A percentile compares a stretch with the other conserved stretches of the same genome.
phyloP scores from a whole-genome alignment of 2,797 vertebrate genomes.

The Poecilia wingei region DNA sequence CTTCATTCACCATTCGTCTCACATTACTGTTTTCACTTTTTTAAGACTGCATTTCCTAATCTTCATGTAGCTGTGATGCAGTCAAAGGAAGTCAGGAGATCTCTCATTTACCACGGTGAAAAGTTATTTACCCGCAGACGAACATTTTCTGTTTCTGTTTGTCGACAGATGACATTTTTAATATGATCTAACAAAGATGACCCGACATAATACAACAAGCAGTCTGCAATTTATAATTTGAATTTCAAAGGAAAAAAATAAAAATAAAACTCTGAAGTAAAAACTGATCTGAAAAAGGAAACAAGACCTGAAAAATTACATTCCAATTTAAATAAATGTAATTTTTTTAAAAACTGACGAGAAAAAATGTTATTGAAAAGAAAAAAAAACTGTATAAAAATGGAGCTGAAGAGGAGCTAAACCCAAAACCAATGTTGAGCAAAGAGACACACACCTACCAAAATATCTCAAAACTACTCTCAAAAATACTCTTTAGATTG shows the following conservation, averaged over 20 bases:
- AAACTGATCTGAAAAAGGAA: not conserved
- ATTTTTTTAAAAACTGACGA: not conserved
- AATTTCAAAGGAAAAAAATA: not conserved
- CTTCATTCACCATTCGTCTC: conserved; percentile 32
- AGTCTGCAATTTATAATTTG: not conserved
- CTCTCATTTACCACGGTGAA: not conserved
- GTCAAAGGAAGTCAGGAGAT: conserved; percentile 3
- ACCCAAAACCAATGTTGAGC: too few relatives aligned
- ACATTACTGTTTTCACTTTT: not conserved
- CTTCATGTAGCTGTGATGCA: not conserved
- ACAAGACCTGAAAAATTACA: not conserved
- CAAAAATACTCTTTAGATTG: too few relatives aligned
- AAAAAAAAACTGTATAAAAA: too few relatives aligned
- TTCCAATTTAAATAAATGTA: not conserved
- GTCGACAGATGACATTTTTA: not conserved
- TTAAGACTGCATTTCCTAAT: not conserved
- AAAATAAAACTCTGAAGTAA: not conserved
- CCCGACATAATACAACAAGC: not conserved
- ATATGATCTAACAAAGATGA: not conserved
- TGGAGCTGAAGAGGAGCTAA: too few relatives aligned
- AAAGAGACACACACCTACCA: too few relatives aligned
- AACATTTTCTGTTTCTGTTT: not conserved
- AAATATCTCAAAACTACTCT: too few relatives aligned
- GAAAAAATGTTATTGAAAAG: not conserved
- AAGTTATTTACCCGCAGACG: not conserved